Evolutionary conservation across 2,888 invertebrate genomes (phyloP).

Genomic region (Andricus curvator): DNA sequence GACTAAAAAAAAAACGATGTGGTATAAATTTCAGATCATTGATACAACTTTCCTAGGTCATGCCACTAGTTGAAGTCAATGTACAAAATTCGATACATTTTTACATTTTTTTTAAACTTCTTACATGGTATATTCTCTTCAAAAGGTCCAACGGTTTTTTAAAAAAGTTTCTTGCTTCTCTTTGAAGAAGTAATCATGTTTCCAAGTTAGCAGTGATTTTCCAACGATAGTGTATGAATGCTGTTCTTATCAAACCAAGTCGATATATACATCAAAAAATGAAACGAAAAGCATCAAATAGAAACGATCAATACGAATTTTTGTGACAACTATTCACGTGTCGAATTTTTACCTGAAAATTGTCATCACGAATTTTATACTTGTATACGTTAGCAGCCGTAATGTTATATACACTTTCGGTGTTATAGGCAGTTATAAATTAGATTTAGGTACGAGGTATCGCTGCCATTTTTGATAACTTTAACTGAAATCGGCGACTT

Average conservation of each 20-base stretch:
- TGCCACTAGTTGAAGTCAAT: no score
- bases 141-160: no score
- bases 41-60: no score
- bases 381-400: slow-evolving; percentile 34
- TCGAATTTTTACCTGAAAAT: slow-evolving; percentile 12
- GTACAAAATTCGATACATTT: no score
- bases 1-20: no score
- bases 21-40: no score
- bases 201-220: no score
- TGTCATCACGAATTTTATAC: slow-evolving; percentile 29
- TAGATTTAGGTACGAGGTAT: slow-evolving; percentile 20
- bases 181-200: no score
- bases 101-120: no score
- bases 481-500: slow-evolving; percentile 29
- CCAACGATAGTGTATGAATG: neutral
- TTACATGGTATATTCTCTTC: no score
- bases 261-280: slow-evolving; percentile 21
- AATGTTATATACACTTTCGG: slow-evolving; percentile 35
- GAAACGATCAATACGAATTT: slow-evolving; percentile 15
- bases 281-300: slow-evolving; percentile 9
- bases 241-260: slow-evolving; percentile 9
- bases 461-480: slow-evolving; percentile 29
- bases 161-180: no score
- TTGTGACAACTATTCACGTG: neutral
- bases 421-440: slow-evolving; percentile 31